Percentiles rank a stretch among this genome's conserved stretches.
Conservation (phyloP, 2,888 invertebrate genomes). For the Pseudoips prasinana region DNA sequence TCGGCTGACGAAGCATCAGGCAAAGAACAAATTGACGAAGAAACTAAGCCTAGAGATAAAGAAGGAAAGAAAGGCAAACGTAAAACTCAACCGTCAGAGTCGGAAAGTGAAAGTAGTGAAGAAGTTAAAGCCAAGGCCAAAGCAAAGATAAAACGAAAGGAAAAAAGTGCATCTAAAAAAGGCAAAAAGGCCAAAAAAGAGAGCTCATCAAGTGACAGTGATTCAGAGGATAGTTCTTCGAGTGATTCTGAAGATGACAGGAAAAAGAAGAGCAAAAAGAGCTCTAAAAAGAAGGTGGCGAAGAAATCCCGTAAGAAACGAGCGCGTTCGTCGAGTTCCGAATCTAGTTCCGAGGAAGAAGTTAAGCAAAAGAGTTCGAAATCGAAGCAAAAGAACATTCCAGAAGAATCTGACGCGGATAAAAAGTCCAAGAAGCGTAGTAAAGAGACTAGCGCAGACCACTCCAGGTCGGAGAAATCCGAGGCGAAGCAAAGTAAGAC, state of each 20-base stretch:
- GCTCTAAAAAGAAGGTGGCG: conserved; percentile 67
- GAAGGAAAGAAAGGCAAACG: conserved; percentile 71
- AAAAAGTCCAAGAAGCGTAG: conserved; percentile 67
- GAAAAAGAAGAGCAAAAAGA: conserved; percentile 76
- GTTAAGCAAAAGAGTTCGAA: conserved; percentile 72
- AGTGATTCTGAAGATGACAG: conserved; percentile 77
- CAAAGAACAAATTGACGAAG: conserved; percentile 73
- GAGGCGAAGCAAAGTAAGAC: conserved; percentile 58
- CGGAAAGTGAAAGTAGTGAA: conserved; percentile 73
- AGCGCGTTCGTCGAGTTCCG: conserved; percentile 72
- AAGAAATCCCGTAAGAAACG: conserved; percentile 75
- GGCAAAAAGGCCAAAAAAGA: conserved; percentile 74
- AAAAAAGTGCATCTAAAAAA: conserved; percentile 82
- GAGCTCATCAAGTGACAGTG: conserved; percentile 74
- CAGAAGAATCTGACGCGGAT: conserved; percentile 70
- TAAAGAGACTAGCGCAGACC: conserved; percentile 64
- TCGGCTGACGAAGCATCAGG: conserved; percentile 70
- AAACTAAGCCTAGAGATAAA: conserved; percentile 48
- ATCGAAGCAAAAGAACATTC: conserved; percentile 73
- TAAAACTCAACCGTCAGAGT: conserved; percentile 76
- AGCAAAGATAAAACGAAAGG: conserved; percentile 73
- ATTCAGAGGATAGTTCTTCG: conserved; percentile 75
- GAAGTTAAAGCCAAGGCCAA: conserved; percentile 71
- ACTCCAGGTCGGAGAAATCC: conserved; percentile 59
- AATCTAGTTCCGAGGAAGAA: conserved; percentile 78